Evolutionary conservation across 2,888 invertebrate species (phyloP).

Genomic region (Halictus quadricinctus): DNA sequence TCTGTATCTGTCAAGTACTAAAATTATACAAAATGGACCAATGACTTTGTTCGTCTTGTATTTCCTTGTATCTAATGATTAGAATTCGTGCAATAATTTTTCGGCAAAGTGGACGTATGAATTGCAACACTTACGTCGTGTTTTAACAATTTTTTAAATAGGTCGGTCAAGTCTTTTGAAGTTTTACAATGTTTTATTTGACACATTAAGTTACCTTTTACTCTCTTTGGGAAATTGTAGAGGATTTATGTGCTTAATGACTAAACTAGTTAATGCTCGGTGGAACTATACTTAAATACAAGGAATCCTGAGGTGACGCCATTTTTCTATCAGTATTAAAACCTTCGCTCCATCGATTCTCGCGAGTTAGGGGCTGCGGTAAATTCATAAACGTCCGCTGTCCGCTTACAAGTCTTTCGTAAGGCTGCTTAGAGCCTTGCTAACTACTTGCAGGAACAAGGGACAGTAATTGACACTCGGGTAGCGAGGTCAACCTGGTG

Average conservation of each 20-base stretch:
- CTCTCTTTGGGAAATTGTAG: background rate
- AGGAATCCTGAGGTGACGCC: background rate
- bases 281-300: conserved; percentile 1
- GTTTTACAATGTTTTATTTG: no score
- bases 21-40: background rate
- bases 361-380: background rate
- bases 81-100: no score
- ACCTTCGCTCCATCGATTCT: background rate
- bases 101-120: no score
- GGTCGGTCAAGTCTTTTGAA: no score
- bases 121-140: no score
- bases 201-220: background rate
- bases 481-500: background rate
- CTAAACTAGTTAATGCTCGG: background rate
- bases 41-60: background rate
- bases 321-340: background rate
- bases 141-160: no score
- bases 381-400: background rate
- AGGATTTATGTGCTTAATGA: background rate
- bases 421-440: background rate
- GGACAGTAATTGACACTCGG: background rate
- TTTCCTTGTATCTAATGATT: no score
- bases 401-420: background rate
- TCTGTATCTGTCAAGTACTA: background rate
- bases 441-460: background rate